These are phyloP conservation scores for Manis pentadactyla DNA, from an alignment of 2,797 vertebrate species.

Conservation along the genomic window DNA sequence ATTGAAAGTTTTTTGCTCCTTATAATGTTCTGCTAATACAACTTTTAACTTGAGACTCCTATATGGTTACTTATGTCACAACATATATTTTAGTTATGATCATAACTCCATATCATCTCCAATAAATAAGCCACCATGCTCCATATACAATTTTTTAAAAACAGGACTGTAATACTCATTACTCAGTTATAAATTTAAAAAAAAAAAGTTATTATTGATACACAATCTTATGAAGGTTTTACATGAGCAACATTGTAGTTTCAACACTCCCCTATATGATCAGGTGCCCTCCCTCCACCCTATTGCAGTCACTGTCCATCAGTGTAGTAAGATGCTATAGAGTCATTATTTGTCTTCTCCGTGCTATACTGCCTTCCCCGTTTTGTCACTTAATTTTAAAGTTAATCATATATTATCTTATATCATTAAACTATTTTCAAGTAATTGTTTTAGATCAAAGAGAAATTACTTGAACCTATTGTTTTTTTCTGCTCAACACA, in stretches of 20 bases:
- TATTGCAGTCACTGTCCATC: no score
- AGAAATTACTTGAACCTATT: neutral
- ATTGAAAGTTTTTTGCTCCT: neutral
- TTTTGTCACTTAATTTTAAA: neutral
- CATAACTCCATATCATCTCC: neutral
- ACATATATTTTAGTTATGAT: neutral
- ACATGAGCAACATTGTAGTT: no score
- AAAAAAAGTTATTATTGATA: no score
- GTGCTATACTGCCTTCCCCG: no score
- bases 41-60: neutral
- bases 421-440: constrained; percentile 39
- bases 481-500: neutral
- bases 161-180: neutral
- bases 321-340: no score
- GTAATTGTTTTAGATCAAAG: neutral
- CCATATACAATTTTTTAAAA: neutral
- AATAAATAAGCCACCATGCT: neutral
- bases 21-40: neutral
- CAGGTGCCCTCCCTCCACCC: no score
- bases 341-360: no score
- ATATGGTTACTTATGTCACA: neutral
- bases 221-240: no score
- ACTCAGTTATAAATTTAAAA: neutral
- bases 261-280: no score
- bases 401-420: neutral